A percentile compares a stretch with the other conserved stretches of the same genome.
Conservation (phyloP, 2,113 vertebrate genomes). For the Rhabdomys dilectus region DNA sequence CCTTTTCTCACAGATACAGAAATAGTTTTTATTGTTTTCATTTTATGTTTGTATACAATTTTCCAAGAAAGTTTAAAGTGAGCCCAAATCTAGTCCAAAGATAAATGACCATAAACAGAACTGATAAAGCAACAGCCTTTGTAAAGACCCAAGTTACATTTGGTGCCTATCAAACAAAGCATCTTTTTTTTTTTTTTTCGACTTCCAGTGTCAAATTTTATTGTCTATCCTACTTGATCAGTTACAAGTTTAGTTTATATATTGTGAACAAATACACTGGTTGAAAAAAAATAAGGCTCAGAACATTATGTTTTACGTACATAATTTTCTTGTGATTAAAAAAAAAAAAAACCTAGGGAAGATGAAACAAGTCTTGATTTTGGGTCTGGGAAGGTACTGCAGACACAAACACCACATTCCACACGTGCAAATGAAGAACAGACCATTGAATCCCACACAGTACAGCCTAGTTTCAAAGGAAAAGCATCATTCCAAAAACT, state of each 20-base stretch:
- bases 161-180: neutral
- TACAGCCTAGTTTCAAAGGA: neutral
- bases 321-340: neutral
- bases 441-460: rapidly evolving
- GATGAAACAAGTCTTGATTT: slow-evolving; percentile 41
- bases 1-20: neutral
- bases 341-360: neutral
- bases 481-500: neutral
- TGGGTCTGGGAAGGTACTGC: neutral
- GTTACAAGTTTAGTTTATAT: slow-evolving; percentile 24
- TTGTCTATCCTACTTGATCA: neutral
- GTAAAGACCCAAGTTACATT: slow-evolving; percentile 28
- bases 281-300: neutral
- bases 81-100: slow-evolving; percentile 18
- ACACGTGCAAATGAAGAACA: neutral
- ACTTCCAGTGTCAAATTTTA: slow-evolving; percentile 34
- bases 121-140: neutral
- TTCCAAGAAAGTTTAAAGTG: neutral
- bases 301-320: neutral
- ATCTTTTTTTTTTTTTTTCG: neutral
- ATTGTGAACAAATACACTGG: neutral
- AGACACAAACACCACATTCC: neutral
- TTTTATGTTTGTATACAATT: slow-evolving; percentile 1
- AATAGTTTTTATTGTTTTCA: slow-evolving; percentile 44
- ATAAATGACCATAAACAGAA: neutral